phyloP scores from a whole-genome alignment of 1,140 invertebrate genomes.

The Drosophila parabipectinata region DNA sequence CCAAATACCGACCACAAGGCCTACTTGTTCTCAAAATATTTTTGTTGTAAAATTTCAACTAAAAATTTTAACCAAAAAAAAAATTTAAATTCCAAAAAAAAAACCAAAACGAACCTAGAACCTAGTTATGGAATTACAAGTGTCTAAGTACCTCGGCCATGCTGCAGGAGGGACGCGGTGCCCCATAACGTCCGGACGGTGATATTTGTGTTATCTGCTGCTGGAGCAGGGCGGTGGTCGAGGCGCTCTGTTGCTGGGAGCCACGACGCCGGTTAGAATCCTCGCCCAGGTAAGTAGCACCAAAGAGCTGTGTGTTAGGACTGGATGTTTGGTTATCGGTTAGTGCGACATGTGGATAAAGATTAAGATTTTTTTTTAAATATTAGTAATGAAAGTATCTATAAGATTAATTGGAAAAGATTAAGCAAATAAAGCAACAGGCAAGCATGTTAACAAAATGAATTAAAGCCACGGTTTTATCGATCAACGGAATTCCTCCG shows the following conservation, averaged over 20 bases:
- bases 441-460: slow-evolving; percentile 22
- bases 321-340: slow-evolving; percentile 57
- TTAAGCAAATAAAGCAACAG: slow-evolving; percentile 36
- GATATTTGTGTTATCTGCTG: slow-evolving; percentile 81
- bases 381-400: slow-evolving; percentile 1
- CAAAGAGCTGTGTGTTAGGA: slow-evolving; percentile 83
- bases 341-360: slow-evolving; percentile 59
- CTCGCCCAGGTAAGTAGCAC: slow-evolving; percentile 78
- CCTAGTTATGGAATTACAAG: background rate
- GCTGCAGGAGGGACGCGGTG: slow-evolving; percentile 87
- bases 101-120: too few species aligned
- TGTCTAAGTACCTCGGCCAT: slow-evolving; percentile 87
- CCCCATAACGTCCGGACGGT: slow-evolving; percentile 86
- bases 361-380: slow-evolving; percentile 8
- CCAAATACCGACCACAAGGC: background rate
- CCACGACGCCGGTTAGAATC: slow-evolving; percentile 61
- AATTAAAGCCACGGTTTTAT: slow-evolving; percentile 13
- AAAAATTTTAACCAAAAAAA: background rate
- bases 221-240: slow-evolving; percentile 45
- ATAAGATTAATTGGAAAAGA: background rate
- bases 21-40: slow-evolving; percentile 1
- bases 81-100: background rate
- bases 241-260: slow-evolving; percentile 41
- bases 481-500: slow-evolving; percentile 33
- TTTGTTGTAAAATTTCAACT: background rate